Percentiles rank a stretch among this genome's conserved stretches.
phyloP scores from a whole-genome alignment of 2,113 vertebrate species.

The Gavia stellata region DNA sequence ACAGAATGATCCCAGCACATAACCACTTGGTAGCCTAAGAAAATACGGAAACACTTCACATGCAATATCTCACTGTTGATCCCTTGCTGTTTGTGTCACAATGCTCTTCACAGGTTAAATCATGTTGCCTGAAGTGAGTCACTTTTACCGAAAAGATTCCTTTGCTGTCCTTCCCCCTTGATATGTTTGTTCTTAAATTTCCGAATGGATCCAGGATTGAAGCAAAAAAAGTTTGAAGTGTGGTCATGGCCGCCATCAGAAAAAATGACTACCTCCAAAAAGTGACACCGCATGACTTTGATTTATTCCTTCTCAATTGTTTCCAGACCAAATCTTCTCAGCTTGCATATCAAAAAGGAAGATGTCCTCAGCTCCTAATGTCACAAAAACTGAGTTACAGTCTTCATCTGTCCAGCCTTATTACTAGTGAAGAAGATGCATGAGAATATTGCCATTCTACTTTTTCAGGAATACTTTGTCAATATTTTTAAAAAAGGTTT shows the following conservation, averaged over 20 bases:
- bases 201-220: constrained; percentile 26
- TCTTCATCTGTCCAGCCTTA: background rate
- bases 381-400: background rate
- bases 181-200: constrained; percentile 48
- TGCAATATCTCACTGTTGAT: background rate
- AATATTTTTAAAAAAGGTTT: background rate
- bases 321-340: constrained; percentile 27
- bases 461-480: background rate
- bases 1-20: constrained; percentile 28
- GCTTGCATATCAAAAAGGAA: background rate
- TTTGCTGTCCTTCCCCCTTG: background rate
- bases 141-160: constrained; percentile 23
- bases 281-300: background rate
- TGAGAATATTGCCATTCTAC: background rate
- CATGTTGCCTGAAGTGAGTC: constrained; percentile 48
- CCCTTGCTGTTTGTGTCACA: constrained; percentile 51
- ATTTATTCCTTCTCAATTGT: constrained; percentile 51
- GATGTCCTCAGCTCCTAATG: background rate
- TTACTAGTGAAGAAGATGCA: background rate
- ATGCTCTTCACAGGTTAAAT: constrained; percentile 50
- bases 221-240: constrained; percentile 48
- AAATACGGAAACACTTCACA: constrained; percentile 31
- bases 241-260: background rate
- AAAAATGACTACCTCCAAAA: constrained; percentile 23
- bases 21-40: constrained; percentile 32